phyloP scores from a whole-genome alignment of 1,140 invertebrate species.

The Lasioglossum albipes region DNA sequence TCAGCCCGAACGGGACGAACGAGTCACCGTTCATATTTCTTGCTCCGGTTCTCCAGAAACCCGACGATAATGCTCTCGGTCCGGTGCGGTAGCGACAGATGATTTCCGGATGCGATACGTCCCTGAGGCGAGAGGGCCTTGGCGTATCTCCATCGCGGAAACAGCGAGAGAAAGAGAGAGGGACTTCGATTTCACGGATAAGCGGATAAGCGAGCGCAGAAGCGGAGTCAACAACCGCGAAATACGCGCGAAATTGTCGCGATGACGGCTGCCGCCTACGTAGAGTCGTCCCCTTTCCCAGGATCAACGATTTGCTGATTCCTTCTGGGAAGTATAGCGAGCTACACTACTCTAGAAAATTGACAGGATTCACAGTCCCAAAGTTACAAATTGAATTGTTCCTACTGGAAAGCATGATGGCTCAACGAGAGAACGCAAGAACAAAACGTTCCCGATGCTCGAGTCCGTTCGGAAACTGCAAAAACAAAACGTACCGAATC shows the following conservation, averaged over 20 bases:
- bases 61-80: constrained; percentile 32
- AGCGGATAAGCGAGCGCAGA: constrained; percentile 13
- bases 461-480: no score
- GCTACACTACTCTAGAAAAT: no score
- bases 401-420: no score
- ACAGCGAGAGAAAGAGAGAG: neutral
- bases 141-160: neutral
- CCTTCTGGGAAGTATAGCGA: no score
- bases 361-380: no score
- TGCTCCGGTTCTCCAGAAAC: neutral
- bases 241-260: constrained; percentile 9
- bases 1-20: neutral
- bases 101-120: constrained; percentile 51
- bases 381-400: no score
- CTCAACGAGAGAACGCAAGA: no score
- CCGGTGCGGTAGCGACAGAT: constrained; percentile 32
- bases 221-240: constrained; percentile 54
- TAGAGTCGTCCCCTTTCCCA: constrained; percentile 3
- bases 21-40: neutral
- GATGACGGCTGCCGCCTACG: neutral
- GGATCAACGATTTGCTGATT: neutral
- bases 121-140: constrained; percentile 22
- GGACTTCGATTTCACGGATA: constrained; percentile 52
- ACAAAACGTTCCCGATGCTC: no score
- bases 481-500: no score